A percentile compares a stretch with the other conserved stretches of the same genome.
phyloP scores from a whole-genome alignment of 2,113 vertebrate genomes.

The Aphyosemion australe region DNA sequence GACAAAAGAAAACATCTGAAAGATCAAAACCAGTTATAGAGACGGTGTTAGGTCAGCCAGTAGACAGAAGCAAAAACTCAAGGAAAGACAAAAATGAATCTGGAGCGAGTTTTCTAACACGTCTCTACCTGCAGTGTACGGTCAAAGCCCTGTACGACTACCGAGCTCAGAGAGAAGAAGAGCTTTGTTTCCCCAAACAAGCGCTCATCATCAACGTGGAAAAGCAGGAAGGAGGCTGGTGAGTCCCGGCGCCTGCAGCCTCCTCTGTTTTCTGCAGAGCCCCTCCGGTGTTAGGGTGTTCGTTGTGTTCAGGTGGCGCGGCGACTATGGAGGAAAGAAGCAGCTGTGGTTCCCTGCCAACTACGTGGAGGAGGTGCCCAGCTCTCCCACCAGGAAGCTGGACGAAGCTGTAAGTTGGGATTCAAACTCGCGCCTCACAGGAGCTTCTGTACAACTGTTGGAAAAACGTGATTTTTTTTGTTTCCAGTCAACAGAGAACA shows the following conservation, averaged over 20 bases:
- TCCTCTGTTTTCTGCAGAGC: neutral
- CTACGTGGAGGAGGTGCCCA: conserved; percentile 80
- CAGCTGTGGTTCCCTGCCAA: conserved; percentile 84
- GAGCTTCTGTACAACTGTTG: neutral
- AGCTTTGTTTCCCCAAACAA: conserved; percentile 90
- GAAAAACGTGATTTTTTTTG: neutral
- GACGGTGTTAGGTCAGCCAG: too few species aligned
- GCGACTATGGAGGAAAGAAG: conserved; percentile 81
- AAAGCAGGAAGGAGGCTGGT: conserved; percentile 89
- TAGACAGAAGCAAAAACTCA: too few species aligned
- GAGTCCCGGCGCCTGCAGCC: conserved; percentile 38
- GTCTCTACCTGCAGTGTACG: conserved; percentile 71
- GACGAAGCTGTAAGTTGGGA: conserved; percentile 61
- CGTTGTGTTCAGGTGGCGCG: conserved; percentile 67
- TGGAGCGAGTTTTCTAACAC: too few species aligned
- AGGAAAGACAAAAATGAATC: too few species aligned
- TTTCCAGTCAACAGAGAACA: conserved; percentile 79
- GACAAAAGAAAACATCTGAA: too few species aligned
- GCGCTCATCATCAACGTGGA: conserved; percentile 87
- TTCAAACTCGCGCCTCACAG: neutral
- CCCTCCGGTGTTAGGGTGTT: neutral
- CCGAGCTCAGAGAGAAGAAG: conserved; percentile 86
- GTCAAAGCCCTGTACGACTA: conserved; percentile 90
- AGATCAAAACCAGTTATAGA: too few species aligned
- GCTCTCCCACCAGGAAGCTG: conserved; percentile 59